Evolutionary conservation across 2,888 invertebrate species (phyloP).

Genomic region (Volucella inanis): DNA sequence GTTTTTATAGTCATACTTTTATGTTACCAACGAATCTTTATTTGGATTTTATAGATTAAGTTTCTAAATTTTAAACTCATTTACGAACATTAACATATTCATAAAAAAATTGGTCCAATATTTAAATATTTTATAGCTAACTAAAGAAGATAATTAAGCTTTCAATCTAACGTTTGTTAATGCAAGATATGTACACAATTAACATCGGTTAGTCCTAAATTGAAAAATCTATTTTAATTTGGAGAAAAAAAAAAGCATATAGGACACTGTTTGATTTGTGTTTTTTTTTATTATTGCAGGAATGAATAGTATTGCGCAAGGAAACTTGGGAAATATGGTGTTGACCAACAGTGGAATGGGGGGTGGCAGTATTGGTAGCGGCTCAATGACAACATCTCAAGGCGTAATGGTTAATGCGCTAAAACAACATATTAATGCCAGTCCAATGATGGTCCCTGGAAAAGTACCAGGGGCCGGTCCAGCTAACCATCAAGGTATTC

Average conservation of each 20-base stretch:
- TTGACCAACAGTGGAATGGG: conserved; percentile 91
- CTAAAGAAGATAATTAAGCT: no score
- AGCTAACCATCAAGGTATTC: conserved; percentile 80
- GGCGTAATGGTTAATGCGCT: conserved; percentile 90
- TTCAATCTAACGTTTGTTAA: no score
- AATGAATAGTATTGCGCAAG: conserved; percentile 86
- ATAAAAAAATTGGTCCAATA: no score
- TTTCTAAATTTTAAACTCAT: no score
- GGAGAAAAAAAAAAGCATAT: background rate
- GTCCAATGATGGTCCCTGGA: conserved; percentile 81
- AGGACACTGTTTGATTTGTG: background rate
- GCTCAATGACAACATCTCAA: conserved; percentile 85
- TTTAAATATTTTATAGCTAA: no score
- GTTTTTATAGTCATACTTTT: no score
- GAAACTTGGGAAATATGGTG: conserved; percentile 88
- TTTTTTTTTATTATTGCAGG: conserved; percentile 81
- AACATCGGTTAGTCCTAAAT: no score
- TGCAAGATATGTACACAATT: no score
- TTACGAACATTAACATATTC: no score
- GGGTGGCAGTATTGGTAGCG: conserved; percentile 83
- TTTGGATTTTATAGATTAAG: no score
- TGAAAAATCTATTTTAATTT: background rate
- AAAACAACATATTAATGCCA: conserved; percentile 88
- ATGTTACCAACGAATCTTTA: no score
- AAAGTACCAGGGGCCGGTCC: conserved; percentile 77